A percentile compares a stretch with the other conserved stretches of the same genome.
Evolutionary conservation across 2,113 vertebrate genomes (phyloP).

Genomic region (Monopterus albus): DNA sequence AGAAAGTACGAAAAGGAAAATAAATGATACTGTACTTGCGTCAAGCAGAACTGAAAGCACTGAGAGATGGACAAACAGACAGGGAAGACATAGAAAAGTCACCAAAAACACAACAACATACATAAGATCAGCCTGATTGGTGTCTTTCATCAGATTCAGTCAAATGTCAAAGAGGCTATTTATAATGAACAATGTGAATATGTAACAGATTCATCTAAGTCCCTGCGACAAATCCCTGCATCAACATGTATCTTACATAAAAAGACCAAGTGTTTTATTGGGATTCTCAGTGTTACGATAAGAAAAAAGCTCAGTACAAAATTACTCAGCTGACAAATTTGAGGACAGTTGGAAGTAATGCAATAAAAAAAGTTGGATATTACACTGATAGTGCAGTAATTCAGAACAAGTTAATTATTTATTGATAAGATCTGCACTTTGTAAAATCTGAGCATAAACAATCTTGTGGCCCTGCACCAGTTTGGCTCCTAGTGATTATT

Average conservation of each 20-base stretch:
- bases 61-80: conserved; percentile 50
- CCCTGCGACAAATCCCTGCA: conserved; percentile 1
- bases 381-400: conserved; percentile 8
- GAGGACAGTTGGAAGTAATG: neutral
- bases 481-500: neutral
- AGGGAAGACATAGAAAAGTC: conserved; percentile 44
- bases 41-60: conserved; percentile 53
- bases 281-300: neutral
- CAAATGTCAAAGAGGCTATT: conserved; percentile 28
- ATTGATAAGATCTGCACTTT: neutral
- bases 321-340: conserved; percentile 26
- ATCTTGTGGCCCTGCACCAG: conserved; percentile 22
- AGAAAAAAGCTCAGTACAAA: neutral
- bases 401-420: conserved; percentile 26
- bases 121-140: conserved; percentile 12
- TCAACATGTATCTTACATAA: neutral
- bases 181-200: neutral
- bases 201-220: conserved; percentile 1
- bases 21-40: conserved; percentile 62
- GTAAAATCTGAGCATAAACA: neutral
- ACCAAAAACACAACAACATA: conserved; percentile 31
- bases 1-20: conserved; percentile 77
- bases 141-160: conserved; percentile 14
- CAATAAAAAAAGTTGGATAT: neutral
- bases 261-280: neutral